Base-by-base conservation (phyloP, 2,797 vertebrate species). In the Danio aesculapii region DNA sequence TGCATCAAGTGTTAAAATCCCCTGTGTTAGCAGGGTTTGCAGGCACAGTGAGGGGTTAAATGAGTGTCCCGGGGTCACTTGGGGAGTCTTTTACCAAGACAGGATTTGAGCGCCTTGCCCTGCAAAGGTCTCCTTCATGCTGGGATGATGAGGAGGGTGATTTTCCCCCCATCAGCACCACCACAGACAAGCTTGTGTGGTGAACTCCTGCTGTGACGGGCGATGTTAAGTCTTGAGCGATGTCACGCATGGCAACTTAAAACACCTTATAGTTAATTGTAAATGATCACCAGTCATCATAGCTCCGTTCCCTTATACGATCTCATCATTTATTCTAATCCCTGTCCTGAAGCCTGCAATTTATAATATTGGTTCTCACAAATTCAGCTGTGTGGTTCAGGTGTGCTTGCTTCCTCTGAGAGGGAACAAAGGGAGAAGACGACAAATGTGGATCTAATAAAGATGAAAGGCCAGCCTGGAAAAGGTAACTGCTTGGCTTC, bases 401-500 rank as follows among this genome's bases (percentile, higher is more conserved):
- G 64, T 63, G 55, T 81, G 68, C 61, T 75, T 52, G 46, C n/a
- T 53, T 76, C 30, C 73, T 81, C 39, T 77, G 17, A 73, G 17
- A 74, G 47, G 53, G 46, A 75, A 73, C 89, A 82, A 86, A 82
- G 87, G 80, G 87, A 85, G 83, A 84, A 90, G 89, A 88, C 85
- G 90, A 92, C 89, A 93, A 86, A 90, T 87, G 91, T 92, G 88
- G 92, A 95, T 92, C 92, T 90, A 93, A 92, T 91, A 90, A 94
- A 92, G 94, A 94, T 93, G 90, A 93, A 93, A 91, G 86, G 84
- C 84, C 84, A 90, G 91, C 86, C 77, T 84, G 90, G 91, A 91
- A 93, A 94, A 91, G 85, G 92, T 89, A 88, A 92, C 93, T 94
- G 93, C 90, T 92, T 91, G 91, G 90, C 92, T 92, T 92, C 90